Base-by-base conservation (phyloP, 1,140 invertebrate species). In the Amphibalanus amphitrite region DNA sequence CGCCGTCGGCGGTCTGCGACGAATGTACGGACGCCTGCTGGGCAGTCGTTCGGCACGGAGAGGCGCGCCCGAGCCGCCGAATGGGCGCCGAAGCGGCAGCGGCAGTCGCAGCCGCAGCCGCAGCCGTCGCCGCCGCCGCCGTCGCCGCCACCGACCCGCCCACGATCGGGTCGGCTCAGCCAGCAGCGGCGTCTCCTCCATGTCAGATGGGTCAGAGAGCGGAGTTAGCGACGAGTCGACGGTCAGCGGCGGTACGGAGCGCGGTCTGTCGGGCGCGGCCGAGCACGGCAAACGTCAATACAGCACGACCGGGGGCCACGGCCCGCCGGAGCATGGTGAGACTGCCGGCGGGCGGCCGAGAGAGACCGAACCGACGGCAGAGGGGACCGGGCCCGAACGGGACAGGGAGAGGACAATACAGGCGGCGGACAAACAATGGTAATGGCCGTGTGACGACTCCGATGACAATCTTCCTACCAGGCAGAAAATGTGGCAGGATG, bases 341-440 rank as follows among this genome's bases (percentile, higher is more conserved):
- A 59, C 47, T 17, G 13, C 10, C 13, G 1, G 47, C 47, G 47
- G 20, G 47, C 47, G 47, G 47, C 10, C 1, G 47, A 23, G 47
- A 13, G 13, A 59, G 47, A 59, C 1, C 1, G 47, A 59, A 3
- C 25, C 10, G 25, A 13, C 10, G 20, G 3, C 26, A 47, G 23
- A 26, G 69, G n/a, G 29, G 25, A 47, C 29, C n/a, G 69, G 28
- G 30, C 64, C 28, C 0, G 26, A 23, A 26, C 28, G 29, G n/a
- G 29, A 40, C 23, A 29, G 28, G 15, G 28, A 28, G 65, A 29
- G 28, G 38, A 38, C 67, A 75, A n/a, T n/a, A n/a, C n/a, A n/a
- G n/a, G n/a, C n/a, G n/a, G n/a, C n/a, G n/a, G n/a, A n/a, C 33
- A 38, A 38, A 38, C 15, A 38, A 38, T 4, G 33, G 15, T 38